Percentiles rank a stretch among this genome's conserved stretches.
phyloP scores from a whole-genome alignment of 2,113 vertebrate genomes.

The Ameiurus melas region DNA sequence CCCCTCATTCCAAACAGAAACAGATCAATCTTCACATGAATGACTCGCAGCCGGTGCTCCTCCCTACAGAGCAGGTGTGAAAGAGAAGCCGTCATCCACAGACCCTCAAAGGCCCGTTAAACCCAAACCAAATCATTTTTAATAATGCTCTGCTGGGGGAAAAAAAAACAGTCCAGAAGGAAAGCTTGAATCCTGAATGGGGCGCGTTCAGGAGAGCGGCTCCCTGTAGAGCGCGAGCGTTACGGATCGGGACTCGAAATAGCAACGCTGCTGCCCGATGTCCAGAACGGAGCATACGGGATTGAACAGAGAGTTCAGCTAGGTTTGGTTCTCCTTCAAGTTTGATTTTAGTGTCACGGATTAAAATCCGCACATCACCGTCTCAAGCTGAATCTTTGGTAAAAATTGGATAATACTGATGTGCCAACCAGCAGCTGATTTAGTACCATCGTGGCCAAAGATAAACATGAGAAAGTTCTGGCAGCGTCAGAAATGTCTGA shows the following conservation, averaged over 20 bases:
- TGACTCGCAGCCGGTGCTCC: neutral
- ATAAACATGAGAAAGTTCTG: too few relatives aligned
- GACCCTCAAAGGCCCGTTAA: conserved; percentile 11
- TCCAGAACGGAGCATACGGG: neutral
- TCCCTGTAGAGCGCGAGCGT: neutral
- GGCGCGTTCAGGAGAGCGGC: neutral
- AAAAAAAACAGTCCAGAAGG: neutral
- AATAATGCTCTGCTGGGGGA: neutral
- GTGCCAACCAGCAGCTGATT: neutral
- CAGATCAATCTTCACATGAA: neutral
- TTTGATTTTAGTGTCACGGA: neutral
- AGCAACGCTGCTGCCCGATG: neutral
- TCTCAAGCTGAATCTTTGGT: neutral
- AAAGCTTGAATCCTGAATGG: neutral
- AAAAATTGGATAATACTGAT: neutral
- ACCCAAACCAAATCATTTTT: conserved; percentile 2
- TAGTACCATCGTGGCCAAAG: neutral
- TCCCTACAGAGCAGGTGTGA: neutral
- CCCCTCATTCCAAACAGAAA: neutral
- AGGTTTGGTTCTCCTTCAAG: neutral
- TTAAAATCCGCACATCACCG: neutral
- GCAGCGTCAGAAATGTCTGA: too few relatives aligned
- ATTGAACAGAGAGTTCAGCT: neutral
- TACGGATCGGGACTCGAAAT: neutral
- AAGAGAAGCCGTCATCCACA: neutral